Percentiles rank a stretch among this genome's conserved stretches.
Conservation (phyloP, 2,888 invertebrate species). For the Onchidella celtica region DNA sequence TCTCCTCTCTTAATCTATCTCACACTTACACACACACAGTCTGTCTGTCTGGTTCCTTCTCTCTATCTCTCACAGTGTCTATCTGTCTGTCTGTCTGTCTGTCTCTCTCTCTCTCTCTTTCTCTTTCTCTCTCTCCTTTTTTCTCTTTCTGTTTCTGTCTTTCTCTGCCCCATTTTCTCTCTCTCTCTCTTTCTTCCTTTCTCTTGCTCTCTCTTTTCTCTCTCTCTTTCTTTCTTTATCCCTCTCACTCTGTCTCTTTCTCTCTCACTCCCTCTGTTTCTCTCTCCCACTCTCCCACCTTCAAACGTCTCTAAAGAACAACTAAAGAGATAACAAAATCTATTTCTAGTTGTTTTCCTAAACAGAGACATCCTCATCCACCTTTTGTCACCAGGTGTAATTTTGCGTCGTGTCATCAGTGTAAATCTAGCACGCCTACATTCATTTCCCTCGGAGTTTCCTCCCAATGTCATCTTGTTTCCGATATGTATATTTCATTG, state of each 20-base stretch:
- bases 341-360: too few species aligned
- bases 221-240: not conserved
- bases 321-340: too few species aligned
- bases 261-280: not conserved
- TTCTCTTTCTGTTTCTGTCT: not conserved
- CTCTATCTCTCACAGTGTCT: not conserved
- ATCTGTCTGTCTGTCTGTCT: constrained; percentile 10
- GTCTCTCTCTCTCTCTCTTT: not conserved
- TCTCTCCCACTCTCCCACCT: too few species aligned
- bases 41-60: constrained; percentile 21
- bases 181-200: not conserved
- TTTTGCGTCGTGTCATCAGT: too few species aligned
- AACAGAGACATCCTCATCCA: too few species aligned
- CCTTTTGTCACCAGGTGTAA: too few species aligned
- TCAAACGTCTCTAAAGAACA: too few species aligned
- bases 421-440: too few species aligned
- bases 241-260: not conserved
- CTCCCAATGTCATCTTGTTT: too few species aligned
- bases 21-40: constrained; percentile 1
- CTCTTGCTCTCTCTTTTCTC: not conserved
- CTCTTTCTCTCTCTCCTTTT: constrained; percentile 18
- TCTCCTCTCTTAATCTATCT: constrained; percentile 17
- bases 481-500: too few species aligned
- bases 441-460: too few species aligned
- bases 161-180: not conserved